Evolutionary conservation across 2,113 vertebrate genomes (phyloP), one percentile per base, ranked within the genome.

Genomic region (Nycticebus coucang): DNA sequence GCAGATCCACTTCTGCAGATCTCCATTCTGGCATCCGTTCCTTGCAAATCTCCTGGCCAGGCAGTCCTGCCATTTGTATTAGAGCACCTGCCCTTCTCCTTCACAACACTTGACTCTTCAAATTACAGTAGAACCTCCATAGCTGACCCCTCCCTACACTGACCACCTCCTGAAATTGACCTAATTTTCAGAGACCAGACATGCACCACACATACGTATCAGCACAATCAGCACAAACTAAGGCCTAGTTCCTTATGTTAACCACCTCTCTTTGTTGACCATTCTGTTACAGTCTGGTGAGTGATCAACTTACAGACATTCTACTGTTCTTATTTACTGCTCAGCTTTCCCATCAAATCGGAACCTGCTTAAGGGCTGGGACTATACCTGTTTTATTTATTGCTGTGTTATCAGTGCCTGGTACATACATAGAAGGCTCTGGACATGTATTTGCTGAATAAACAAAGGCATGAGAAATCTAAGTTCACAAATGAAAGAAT

Each of bases 371-470:
- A 24, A 28, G 57, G n/a, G 57, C 28, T 7, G 18, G 83, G 26
- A 57, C 30, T 0, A 5, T 17, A 1, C 10, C 45, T 41, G 41
- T 21, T 21, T 35, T 5, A 1, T 2, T 21, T 8, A 15, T 1
- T 21, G 35, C 21, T 59, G 8, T 5, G 0, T 24, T 4, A 2
- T 19, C 33, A 50, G 66, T 1, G 41, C 2, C 45, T 4, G 26
- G 53, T 37, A 30, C 7, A 1, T 5, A 2, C 14, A 0, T 0
- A 1, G 14, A 1, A n/a, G 37, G 35, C n/a, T 71, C 7, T 1
- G 57, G 18, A 14, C 53, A 7, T 5, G 7, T 30, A 3, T 33
- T 18, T 5, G 18, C 55, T 41, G 28, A 33, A 53, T 14, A 41
- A 64, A 77, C 0, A 24, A 87, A 66, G 53, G 15, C 21, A 12